Conservation (phyloP, 2,113 vertebrate genomes). For the Pyxicephalus adspersus region DNA sequence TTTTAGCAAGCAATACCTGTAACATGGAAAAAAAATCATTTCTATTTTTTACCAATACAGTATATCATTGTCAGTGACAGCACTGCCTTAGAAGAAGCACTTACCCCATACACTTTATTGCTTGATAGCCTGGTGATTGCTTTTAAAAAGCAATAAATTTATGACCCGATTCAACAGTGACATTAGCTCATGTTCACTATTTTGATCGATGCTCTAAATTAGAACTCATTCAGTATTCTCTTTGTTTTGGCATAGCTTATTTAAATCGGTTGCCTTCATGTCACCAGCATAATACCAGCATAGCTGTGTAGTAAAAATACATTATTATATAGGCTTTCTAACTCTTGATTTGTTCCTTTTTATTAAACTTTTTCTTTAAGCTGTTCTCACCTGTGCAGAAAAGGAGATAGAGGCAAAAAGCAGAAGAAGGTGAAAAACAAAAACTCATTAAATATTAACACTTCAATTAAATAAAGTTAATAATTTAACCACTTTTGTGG, state of each 20-base stretch:
- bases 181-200: slow-evolving; percentile 76
- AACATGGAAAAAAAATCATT: slow-evolving; percentile 61
- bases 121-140: slow-evolving; percentile 81
- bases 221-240: slow-evolving; percentile 61
- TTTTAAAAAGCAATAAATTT: slow-evolving; percentile 80
- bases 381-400: slow-evolving; percentile 43
- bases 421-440: slow-evolving; percentile 56
- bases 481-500: slow-evolving; percentile 60
- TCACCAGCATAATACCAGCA: slow-evolving; percentile 61
- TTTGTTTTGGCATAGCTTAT: slow-evolving; percentile 67
- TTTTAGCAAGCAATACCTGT: slow-evolving; percentile 75
- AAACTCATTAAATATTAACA: slow-evolving; percentile 62
- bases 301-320: slow-evolving; percentile 40
- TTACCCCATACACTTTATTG: slow-evolving; percentile 79
- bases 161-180: slow-evolving; percentile 76
- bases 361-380: slow-evolving; percentile 63
- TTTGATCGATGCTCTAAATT: slow-evolving; percentile 77
- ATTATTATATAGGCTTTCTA: not conserved
- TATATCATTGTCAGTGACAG: slow-evolving; percentile 73
- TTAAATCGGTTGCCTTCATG: slow-evolving; percentile 60
- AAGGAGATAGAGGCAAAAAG: slow-evolving; percentile 29
- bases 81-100: slow-evolving; percentile 73
- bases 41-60: slow-evolving; percentile 58
- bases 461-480: slow-evolving; percentile 64
- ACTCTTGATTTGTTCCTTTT: slow-evolving; percentile 42